phyloP scores from a whole-genome alignment of 2,888 invertebrate species.

The Rhingia campestris region DNA sequence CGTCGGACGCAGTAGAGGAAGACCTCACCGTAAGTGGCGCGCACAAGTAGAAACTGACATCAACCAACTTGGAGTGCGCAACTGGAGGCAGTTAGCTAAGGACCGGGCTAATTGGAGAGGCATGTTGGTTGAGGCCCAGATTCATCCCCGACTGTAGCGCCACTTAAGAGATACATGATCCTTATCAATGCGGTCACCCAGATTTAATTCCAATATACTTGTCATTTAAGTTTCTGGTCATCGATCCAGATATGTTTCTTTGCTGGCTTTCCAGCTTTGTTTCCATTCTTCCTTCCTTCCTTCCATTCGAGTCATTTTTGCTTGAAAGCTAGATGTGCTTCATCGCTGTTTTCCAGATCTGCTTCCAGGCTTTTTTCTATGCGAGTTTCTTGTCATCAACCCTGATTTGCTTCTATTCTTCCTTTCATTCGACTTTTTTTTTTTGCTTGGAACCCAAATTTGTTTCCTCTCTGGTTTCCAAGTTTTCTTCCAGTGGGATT shows the following conservation, averaged over 20 bases:
- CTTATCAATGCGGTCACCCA: conserved; percentile 88
- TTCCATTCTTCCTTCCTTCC: conserved; percentile 85
- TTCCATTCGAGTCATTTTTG: conserved; percentile 87
- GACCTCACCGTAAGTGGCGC: no score
- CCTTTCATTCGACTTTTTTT: conserved; percentile 85
- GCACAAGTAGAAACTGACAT: no score
- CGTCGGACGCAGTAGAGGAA: no score
- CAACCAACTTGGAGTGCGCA: no score
- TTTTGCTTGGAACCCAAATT: conserved; percentile 85
- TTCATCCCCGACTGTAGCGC: no score
- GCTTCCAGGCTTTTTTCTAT: conserved; percentile 84
- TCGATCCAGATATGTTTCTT: conserved; percentile 89
- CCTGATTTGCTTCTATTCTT: conserved; percentile 88
- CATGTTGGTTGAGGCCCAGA: no score
- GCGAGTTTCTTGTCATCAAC: conserved; percentile 87
- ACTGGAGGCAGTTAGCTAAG: no score
- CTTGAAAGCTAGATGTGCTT: conserved; percentile 88
- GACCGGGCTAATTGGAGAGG: no score
- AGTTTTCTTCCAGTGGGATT: conserved; percentile 92
- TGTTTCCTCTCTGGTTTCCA: conserved; percentile 88
- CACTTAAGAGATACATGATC: no score
- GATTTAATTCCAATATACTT: conserved; percentile 87
- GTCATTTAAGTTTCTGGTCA: conserved; percentile 87
- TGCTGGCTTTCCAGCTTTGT: conserved; percentile 85
- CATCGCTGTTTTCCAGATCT: conserved; percentile 84